Base-by-base conservation (phyloP, 1,140 invertebrate species). In the Papilio machaon region DNA sequence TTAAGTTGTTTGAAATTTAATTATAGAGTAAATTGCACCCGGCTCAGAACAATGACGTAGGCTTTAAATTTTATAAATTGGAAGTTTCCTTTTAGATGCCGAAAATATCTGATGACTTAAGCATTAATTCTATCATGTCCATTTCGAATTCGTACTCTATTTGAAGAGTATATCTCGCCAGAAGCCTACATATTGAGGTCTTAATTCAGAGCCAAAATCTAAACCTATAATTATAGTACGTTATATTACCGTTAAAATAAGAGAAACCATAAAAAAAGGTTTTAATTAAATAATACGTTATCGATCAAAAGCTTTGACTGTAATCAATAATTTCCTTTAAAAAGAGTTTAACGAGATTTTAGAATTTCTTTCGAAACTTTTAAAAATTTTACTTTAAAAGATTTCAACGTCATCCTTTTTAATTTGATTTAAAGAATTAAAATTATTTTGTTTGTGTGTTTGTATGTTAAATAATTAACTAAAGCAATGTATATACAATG, bases 21-120 rank as follows among this genome's bases (percentile, higher is more conserved):
- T 74, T 47, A 74, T 74, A n/a, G 38, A 74, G 35, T 11, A 13
- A 74, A 46, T 74, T 74, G 38, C 19, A 46, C 73, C 64, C 64
- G 64, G 30, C 3, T 30, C 23, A 35, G 13, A 2, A 67, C 64
- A 67, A 67, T 67, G 23, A 67, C 64, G 60, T 30, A 35, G 64
- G 30, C 13, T 67, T 67, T 35, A 13, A 67, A 35, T 35, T 52
- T 52, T 23, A 35, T 67, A 13, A 67, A 67, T 38, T 67, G 23
- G 13, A 67, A 15, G 64, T 19, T 67, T 38, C 30, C 13, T 67
- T 67, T 30, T 8, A 67, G 23, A 13, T 67, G 64, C 64, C 64
- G 64, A 67, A 60, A 23, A 23, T 60, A 30, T 64, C 10, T 30
- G 23, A 30, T 64, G 19, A 30, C 9, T 19, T 64, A 11, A 10